Percentiles rank a stretch among this genome's conserved stretches.
phyloP scores from a whole-genome alignment of 2,888 invertebrate species.

The Drosophila tanythrix region DNA sequence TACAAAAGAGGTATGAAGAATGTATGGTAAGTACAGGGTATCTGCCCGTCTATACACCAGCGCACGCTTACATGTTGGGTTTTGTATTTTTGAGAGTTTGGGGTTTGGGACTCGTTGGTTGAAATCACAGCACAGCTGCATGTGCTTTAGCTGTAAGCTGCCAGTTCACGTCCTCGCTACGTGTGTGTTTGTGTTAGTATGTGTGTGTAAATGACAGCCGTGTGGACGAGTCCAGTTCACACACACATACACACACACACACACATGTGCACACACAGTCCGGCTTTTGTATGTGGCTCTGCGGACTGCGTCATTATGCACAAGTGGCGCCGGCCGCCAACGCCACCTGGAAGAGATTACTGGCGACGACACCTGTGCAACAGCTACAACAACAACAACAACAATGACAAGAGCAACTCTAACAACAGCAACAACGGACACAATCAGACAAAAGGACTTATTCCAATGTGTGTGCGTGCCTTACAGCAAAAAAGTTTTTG shows the following conservation, averaged over 20 bases:
- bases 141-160: slow-evolving; percentile 76
- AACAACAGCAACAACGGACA: slow-evolving; percentile 18
- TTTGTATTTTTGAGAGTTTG: slow-evolving; percentile 3
- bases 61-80: neutral
- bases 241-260: slow-evolving; percentile 24
- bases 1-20: neutral
- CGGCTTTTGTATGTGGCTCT: slow-evolving; percentile 47
- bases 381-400: slow-evolving; percentile 36
- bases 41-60: neutral
- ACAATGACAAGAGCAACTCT: neutral
- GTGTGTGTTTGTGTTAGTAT: slow-evolving; percentile 35
- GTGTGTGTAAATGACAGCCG: slow-evolving; percentile 71
- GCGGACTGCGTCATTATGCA: slow-evolving; percentile 74
- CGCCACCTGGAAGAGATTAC: slow-evolving; percentile 73
- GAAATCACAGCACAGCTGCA: slow-evolving; percentile 80
- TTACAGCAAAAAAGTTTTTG: slow-evolving; percentile 63
- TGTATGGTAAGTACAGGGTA: neutral
- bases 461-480: slow-evolving; percentile 21
- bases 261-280: slow-evolving; percentile 15
- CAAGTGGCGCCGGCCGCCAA: slow-evolving; percentile 69
- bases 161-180: slow-evolving; percentile 53
- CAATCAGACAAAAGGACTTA: slow-evolving; percentile 39
- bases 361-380: slow-evolving; percentile 79
- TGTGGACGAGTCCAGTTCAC: slow-evolving; percentile 58
- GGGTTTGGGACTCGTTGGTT: slow-evolving; percentile 21